These are phyloP conservation scores for Unio pictorum DNA, from an alignment of 2,888 invertebrate genomes.

Conservation along the genomic window DNA sequence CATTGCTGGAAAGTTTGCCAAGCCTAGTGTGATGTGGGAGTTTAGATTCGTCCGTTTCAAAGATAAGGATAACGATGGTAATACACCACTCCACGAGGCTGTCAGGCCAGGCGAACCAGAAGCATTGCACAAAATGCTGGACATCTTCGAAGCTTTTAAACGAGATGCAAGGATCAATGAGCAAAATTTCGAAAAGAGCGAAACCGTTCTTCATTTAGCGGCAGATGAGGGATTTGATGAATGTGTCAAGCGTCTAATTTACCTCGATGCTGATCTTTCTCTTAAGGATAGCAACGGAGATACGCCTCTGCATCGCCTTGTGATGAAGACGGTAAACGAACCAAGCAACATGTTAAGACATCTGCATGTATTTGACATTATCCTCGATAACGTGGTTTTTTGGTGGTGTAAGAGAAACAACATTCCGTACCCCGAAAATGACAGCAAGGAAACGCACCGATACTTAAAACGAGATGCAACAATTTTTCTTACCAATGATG, in stretches of 20 bases:
- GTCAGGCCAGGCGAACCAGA: slow-evolving; percentile 46
- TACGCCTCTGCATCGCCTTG: slow-evolving; percentile 57
- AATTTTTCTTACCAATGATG: slow-evolving; percentile 41
- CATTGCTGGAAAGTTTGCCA: slow-evolving; percentile 54
- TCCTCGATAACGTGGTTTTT: slow-evolving; percentile 34
- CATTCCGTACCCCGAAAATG: slow-evolving; percentile 38
- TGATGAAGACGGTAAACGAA: slow-evolving; percentile 35
- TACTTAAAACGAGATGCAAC: slow-evolving; percentile 41
- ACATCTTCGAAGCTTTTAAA: slow-evolving; percentile 51
- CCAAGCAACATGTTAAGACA: slow-evolving; percentile 25
- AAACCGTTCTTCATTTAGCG: slow-evolving; percentile 49
- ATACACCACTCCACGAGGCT: slow-evolving; percentile 51
- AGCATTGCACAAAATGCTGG: slow-evolving; percentile 43
- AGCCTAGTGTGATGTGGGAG: slow-evolving; percentile 53
- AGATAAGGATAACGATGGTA: slow-evolving; percentile 43
- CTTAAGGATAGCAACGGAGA: slow-evolving; percentile 49
- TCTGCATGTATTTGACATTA: slow-evolving; percentile 41
- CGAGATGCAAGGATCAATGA: slow-evolving; percentile 53
- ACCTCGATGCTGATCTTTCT: slow-evolving; percentile 53
- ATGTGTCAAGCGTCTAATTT: slow-evolving; percentile 45
- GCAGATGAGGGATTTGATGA: slow-evolving; percentile 34
- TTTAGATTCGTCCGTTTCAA: slow-evolving; percentile 51
- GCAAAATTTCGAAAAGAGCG: slow-evolving; percentile 29
- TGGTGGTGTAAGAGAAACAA: slow-evolving; percentile 59
- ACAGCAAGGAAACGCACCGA: slow-evolving; percentile 28